Evolutionary conservation across 2,797 vertebrate genomes (phyloP).

Genomic region (Scleropages formosus): DNA sequence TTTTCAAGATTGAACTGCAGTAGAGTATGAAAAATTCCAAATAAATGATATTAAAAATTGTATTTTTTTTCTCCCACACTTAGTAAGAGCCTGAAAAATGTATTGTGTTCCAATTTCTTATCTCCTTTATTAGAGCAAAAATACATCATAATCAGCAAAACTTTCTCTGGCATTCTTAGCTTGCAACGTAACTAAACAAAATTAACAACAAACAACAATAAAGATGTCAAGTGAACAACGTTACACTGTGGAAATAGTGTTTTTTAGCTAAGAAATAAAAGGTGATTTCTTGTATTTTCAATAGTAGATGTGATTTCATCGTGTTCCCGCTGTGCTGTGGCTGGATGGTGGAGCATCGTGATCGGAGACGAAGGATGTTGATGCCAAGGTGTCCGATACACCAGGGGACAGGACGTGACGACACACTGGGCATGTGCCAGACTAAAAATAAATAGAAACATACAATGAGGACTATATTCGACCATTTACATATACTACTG

Average conservation of each 20-base stretch:
- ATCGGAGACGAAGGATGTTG: conserved; percentile 26
- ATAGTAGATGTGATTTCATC: conserved; percentile 1
- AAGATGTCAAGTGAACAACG: too few relatives aligned
- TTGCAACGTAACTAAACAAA: neutral
- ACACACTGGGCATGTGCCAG: conserved; percentile 79
- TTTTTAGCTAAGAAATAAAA: neutral
- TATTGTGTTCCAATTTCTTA: conserved; percentile 1
- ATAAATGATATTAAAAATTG: too few relatives aligned
- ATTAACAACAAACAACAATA: neutral
- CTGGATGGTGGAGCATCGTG: conserved; percentile 26
- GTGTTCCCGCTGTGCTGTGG: conserved; percentile 28
- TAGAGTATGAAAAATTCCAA: neutral
- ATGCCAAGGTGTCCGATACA: conserved; percentile 46
- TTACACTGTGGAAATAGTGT: neutral
- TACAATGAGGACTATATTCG: too few relatives aligned
- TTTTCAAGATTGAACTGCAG: neutral
- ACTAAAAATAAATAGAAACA: conserved; percentile 51
- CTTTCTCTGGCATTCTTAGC: neutral
- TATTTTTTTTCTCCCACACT: conserved; percentile 20
- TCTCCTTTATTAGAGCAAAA: conserved; percentile 25
- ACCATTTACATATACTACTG: neutral
- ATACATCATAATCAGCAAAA: conserved; percentile 17
- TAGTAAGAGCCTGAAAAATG: conserved; percentile 17
- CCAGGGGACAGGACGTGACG: conserved; percentile 68
- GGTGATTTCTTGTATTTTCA: neutral